Evolutionary conservation across 2,797 vertebrate species (phyloP).

Genomic region (Columba guinea): DNA sequence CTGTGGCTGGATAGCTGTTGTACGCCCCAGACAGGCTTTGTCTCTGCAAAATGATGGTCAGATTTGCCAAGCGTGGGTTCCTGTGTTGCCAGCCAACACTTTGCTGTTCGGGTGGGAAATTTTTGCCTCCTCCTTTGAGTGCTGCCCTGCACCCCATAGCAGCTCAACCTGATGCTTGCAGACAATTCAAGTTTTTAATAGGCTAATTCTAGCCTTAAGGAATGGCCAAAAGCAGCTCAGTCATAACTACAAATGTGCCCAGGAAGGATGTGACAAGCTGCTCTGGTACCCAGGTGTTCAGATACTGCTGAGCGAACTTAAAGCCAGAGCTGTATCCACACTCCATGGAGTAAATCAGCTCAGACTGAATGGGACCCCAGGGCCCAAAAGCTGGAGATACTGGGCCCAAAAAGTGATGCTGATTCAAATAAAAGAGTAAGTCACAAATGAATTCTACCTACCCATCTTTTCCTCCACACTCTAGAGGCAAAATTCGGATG

Average conservation of each 20-base stretch:
- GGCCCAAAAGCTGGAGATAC: not conserved
- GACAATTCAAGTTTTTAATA: not conserved
- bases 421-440: not conserved
- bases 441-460: not conserved
- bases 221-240: not conserved
- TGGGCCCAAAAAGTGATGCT: not conserved
- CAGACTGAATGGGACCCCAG: not conserved
- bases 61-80: not conserved
- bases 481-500: not conserved
- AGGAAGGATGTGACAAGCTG: not conserved
- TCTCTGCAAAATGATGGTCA: not conserved
- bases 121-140: not conserved
- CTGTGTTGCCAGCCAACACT: not conserved
- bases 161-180: not conserved
- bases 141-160: not conserved
- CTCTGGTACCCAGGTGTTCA: not conserved
- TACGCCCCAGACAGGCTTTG: not conserved
- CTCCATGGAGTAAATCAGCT: not conserved
- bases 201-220: not conserved
- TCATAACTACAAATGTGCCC: not conserved
- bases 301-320: not conserved
- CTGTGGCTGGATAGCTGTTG: not conserved
- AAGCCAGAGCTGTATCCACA: not conserved
- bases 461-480: not conserved
- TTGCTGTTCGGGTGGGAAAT: not conserved